These are phyloP conservation scores for Allacma fusca DNA, from an alignment of 2,888 invertebrate species.

Conservation along the genomic window DNA sequence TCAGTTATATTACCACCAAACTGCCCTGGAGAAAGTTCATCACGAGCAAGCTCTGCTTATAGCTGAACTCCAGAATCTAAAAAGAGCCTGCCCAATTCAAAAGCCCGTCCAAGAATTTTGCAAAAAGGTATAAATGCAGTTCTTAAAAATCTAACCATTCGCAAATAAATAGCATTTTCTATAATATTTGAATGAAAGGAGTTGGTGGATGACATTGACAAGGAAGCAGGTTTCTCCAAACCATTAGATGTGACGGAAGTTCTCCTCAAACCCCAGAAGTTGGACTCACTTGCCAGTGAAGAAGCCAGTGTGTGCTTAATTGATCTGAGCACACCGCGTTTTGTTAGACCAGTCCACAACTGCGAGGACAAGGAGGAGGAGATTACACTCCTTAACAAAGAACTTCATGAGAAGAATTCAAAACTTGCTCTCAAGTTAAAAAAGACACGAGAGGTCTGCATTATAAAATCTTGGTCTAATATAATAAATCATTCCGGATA, in stretches of 20 bases:
- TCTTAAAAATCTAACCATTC: background rate
- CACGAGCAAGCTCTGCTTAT: slow-evolving; percentile 34
- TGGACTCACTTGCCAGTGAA: background rate
- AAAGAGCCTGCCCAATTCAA: slow-evolving; percentile 33
- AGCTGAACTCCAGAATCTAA: slow-evolving; percentile 35
- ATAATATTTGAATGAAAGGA: background rate
- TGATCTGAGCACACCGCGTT: background rate
- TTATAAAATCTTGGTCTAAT: background rate
- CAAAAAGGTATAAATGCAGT: background rate
- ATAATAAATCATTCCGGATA: background rate
- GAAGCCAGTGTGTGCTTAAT: slow-evolving; percentile 10
- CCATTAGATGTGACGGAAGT: background rate
- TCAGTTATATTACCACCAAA: slow-evolving; percentile 34
- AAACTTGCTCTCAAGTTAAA: slow-evolving; percentile 38
- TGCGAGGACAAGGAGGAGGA: background rate
- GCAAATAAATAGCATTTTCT: too few relatives aligned
- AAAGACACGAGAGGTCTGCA: slow-evolving; percentile 28
- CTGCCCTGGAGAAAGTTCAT: slow-evolving; percentile 40
- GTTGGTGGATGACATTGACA: background rate
- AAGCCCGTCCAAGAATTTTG: background rate
- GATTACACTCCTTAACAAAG: slow-evolving; percentile 26
- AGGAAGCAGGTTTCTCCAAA: background rate
- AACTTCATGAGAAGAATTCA: slow-evolving; percentile 39
- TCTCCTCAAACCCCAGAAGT: background rate
- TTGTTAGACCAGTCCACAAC: background rate